Base-by-base conservation (phyloP, 2,113 vertebrate species). In the Thinocorus orbignyianus region DNA sequence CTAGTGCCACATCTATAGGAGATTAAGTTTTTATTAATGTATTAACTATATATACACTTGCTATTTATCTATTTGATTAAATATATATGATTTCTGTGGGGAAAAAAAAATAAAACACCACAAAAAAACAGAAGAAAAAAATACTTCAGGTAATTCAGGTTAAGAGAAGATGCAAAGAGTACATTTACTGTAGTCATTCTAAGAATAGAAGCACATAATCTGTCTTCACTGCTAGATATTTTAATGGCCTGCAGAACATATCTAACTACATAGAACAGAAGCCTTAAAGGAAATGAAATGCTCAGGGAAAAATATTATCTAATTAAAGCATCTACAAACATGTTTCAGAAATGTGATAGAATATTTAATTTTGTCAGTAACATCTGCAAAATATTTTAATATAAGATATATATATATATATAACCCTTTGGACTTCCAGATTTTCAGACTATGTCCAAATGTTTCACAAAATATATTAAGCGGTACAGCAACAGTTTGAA, bases 301-400 rank as follows among this genome's bases (percentile, higher is more conserved):
- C 82, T 88, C 55, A 8, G 33, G 60, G 44, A 71, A 93, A 96
- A 90, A 94, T 91, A 96, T 31, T 55, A 90, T 73, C 87, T 82
- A 96, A 97, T 97, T 96, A 97, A 94, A 94, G 62, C 18, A 0
- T 92, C 90, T 88, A 66, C 65, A 96, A 95, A 95, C 94, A 93
- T 5, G 0, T 95, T 95, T 91, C 91, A 91, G 68, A 96, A 97
- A 94, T 24, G 46, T 69, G 71, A 95, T n/a, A 46, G 41, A 74
- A 73, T 88, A 68, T 92, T 78, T 84, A 92, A 95, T 81, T 92
- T 88, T 88, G 65, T 55, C 60, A 61, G 81, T 39, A 83, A 87
- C 72, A 93, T 84, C 88, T 71, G 92, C 65, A 91, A 92, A 91
- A 80, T 46, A 11, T 35, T 93, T 94, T 78, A 86, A 42, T 81